phyloP scores from a whole-genome alignment of 2,888 invertebrate species.

The Rhodophaea formosa region DNA sequence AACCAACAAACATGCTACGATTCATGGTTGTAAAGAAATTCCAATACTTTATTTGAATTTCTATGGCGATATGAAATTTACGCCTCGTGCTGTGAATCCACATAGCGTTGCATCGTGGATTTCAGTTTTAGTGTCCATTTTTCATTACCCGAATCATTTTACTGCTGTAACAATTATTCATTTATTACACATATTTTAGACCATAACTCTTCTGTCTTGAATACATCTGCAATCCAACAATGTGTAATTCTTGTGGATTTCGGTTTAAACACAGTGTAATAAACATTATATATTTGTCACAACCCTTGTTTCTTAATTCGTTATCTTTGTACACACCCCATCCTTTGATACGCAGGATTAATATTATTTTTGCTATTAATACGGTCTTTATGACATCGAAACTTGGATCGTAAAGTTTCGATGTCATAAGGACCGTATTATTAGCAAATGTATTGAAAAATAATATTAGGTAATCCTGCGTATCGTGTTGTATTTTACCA shows the following conservation, averaged over 20 bases:
- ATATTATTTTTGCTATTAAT: no score
- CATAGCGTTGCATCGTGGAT: not conserved
- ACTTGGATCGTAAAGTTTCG: no score
- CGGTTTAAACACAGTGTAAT: conserved; percentile 8
- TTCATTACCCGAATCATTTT: not conserved
- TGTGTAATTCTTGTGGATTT: not conserved
- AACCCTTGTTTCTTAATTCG: not conserved
- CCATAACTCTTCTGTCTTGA: not conserved
- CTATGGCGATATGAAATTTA: not conserved
- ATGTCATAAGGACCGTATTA: no score
- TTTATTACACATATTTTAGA: no score
- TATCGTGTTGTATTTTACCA: no score
- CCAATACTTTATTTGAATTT: no score
- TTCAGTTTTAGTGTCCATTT: not conserved
- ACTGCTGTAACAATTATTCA: not conserved
- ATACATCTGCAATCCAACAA: not conserved
- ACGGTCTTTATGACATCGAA: no score
- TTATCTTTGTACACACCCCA: not conserved
- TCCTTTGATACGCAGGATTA: not conserved
- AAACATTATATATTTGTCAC: conserved; percentile 19
- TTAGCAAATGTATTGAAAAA: no score
- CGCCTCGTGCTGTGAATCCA: not conserved
- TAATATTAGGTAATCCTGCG: no score
- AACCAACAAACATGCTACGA: no score
- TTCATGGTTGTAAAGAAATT: no score